Percentiles rank a stretch among this genome's conserved stretches.
Evolutionary conservation across 2,888 invertebrate species (phyloP).

Genomic region (Meganola albula): DNA sequence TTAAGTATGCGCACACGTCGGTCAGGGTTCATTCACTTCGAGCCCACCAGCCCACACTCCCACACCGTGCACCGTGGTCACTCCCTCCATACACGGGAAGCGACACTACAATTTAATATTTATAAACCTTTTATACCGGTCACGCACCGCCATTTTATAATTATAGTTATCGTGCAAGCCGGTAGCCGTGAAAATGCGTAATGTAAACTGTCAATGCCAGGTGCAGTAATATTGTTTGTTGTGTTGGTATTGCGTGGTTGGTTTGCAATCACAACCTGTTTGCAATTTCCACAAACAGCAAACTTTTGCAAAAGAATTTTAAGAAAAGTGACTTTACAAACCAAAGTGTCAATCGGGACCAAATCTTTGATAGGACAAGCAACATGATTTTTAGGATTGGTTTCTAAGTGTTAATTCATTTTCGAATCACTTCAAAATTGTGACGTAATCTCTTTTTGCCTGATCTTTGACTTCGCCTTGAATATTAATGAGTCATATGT

Average conservation of each 20-base stretch:
- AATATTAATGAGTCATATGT: no score
- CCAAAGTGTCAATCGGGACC: no score
- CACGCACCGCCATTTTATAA: slow-evolving; percentile 25
- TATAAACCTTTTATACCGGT: slow-evolving; percentile 26
- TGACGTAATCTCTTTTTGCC: no score
- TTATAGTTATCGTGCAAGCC: slow-evolving; percentile 23
- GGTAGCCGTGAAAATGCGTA: slow-evolving; percentile 22
- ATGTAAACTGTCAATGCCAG: slow-evolving; percentile 23
- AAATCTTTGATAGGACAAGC: no score
- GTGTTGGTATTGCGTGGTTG: slow-evolving; percentile 7
- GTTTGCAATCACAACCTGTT: slow-evolving; percentile 10
- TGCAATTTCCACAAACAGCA: slow-evolving; percentile 9
- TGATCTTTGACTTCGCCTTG: no score
- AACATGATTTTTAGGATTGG: no score
- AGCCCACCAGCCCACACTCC: no score
- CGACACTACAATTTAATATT: slow-evolving; percentile 22
- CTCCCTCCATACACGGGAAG: slow-evolving; percentile 27
- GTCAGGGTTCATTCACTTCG: slow-evolving; percentile 41
- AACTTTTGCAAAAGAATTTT: no score
- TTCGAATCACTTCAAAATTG: no score
- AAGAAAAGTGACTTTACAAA: no score
- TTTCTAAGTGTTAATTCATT: no score
- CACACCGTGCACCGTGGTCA: slow-evolving; percentile 20
- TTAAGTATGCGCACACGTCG: slow-evolving; percentile 19
- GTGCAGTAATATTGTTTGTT: no score